These are phyloP conservation scores for Cheilosia scutellata DNA, from an alignment of 2,888 invertebrate species.

Conservation along the genomic window DNA sequence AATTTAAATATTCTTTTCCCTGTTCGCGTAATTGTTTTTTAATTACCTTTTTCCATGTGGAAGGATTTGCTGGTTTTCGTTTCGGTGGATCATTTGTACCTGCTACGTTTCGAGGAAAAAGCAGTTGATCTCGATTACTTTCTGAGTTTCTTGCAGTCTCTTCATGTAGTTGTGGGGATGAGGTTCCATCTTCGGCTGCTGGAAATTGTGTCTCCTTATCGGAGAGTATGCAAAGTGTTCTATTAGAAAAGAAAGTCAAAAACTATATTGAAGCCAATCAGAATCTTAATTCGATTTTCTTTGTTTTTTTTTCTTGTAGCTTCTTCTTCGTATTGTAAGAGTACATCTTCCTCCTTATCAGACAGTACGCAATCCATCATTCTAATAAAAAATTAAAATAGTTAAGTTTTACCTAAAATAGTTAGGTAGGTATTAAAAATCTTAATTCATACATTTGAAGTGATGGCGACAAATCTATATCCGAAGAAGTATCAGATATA, in stretches of 20 bases:
- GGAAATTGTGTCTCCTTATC: too few species aligned
- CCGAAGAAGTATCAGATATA: background rate
- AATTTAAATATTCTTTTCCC: background rate
- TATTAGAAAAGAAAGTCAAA: too few species aligned
- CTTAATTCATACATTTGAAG: background rate
- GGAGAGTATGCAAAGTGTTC: too few species aligned
- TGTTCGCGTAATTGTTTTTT: background rate
- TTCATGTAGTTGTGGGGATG: too few species aligned
- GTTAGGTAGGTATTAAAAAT: too few species aligned
- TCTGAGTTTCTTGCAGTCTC: background rate
- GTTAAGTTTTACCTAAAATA: background rate
- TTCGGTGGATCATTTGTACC: too few species aligned
- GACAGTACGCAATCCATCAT: constrained; percentile 8
- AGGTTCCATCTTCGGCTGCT: too few species aligned
- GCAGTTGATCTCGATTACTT: background rate
- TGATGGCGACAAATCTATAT: background rate
- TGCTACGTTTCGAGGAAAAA: too few species aligned
- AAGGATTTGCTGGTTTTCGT: background rate
- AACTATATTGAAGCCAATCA: too few species aligned
- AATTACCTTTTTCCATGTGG: background rate
- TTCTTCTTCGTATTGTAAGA: too few species aligned
- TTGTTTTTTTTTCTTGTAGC: too few species aligned
- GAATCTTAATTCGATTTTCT: too few species aligned
- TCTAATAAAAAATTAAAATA: background rate
- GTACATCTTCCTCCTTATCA: background rate